phyloP scores from a whole-genome alignment of 2,888 invertebrate species.

The Flexamia atlantica region DNA sequence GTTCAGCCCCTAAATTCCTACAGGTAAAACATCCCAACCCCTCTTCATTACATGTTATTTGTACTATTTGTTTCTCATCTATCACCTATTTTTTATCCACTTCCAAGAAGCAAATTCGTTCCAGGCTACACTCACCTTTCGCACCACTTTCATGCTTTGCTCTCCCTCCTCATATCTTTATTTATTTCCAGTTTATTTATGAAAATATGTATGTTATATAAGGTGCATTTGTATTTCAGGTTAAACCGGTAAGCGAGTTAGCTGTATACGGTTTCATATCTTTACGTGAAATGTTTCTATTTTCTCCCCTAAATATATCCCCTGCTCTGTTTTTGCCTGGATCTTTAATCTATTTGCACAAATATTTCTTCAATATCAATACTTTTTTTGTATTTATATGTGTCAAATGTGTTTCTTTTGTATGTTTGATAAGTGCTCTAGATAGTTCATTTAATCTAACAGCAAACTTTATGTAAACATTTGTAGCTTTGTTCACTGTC shows the following conservation, averaged over 20 bases:
- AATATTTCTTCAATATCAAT: not conserved
- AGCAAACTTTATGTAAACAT: not conserved
- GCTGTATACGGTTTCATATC: not conserved
- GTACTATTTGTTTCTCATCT: too few relatives aligned
- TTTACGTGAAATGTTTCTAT: conserved; percentile 10
- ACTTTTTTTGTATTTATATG: not conserved
- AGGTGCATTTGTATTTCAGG: conserved; percentile 7
- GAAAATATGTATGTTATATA: not conserved
- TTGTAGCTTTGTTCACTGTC: conserved; percentile 7
- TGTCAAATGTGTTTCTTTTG: conserved; percentile 3
- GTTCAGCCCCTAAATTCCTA: not conserved
- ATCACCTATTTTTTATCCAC: too few relatives aligned
- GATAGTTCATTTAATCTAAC: not conserved
- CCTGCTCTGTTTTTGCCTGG: not conserved
- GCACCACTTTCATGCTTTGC: too few relatives aligned
- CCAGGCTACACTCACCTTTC: too few relatives aligned
- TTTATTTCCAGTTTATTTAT: not conserved
- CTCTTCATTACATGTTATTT: not conserved
- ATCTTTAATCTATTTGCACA: not conserved
- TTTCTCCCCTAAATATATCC: not conserved
- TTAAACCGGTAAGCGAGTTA: not conserved
- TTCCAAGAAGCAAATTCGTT: too few relatives aligned
- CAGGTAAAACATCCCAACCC: conserved; percentile 15
- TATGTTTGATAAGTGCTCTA: conserved; percentile 18
- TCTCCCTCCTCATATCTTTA: not conserved